Base-by-base conservation (phyloP, 23 tunicate species). In the Ciona savignyi region DNA sequence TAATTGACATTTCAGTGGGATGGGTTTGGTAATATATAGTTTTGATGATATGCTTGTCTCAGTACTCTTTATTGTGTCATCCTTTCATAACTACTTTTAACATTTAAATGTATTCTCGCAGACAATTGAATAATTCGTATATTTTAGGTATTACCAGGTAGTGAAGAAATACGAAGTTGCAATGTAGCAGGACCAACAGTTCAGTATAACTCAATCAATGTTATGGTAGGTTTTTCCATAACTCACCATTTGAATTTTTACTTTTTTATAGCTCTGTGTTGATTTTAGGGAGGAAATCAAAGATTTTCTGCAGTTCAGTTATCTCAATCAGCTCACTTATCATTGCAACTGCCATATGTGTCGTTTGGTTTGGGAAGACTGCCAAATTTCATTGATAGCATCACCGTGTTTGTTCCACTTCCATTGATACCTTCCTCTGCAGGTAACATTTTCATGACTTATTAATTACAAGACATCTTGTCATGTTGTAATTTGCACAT, bases 341-440 rank as follows among this genome's bases (percentile, higher is more conserved):
- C 93, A 22, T 28, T 86, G 19, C 93, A 74, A 3, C 72, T 70
- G 34, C 93, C 93, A 0, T 74, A 74, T 66, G 71, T 86, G 3
- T 35, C 19, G 22, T 86, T 86, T 62, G 93, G 93, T 21, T 64
- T 86, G 27, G 93, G 93, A 9, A 75, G 77, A 6, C 68, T 74
- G 4, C 83, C 93, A 1, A 86, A 86, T 69, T 86, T 70, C 33
- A 86, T 86, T 24, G 93, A 86, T 65, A 29, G 62, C 0, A 3
- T 86, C 11, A 63, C 65, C 19, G 93, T 80, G 15, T 25, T 77
- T 0, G 22, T 86, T 0, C 93, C 93, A 2, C 31, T 73, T 0
- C 71, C 86, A 0, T 48, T 84, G 32, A n/a, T 84, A 27, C 51
- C 77, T 61, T 19, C 21, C 19, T n/a, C n/a, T n/a, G n/a, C n/a